Conservation (phyloP, 1,140 invertebrate genomes). For the Amyelois transitella region DNA sequence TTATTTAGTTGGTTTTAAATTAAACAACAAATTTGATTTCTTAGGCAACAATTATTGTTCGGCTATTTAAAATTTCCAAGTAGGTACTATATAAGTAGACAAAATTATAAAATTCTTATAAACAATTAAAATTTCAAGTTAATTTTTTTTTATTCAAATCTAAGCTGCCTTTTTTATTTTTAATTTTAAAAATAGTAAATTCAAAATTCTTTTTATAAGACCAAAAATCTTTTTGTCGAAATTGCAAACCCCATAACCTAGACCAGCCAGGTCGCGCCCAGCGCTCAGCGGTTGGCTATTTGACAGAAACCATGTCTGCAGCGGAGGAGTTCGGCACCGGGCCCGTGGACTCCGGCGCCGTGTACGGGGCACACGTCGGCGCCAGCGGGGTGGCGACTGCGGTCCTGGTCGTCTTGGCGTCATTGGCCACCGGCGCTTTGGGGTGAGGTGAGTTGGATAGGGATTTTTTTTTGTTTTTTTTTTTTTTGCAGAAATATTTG, state of each 20-base stretch:
- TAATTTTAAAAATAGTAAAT: background rate
- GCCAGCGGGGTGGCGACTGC: slow-evolving; percentile 56
- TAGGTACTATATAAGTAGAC: too few relatives aligned
- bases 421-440: slow-evolving; percentile 55
- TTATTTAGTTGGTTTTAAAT: too few relatives aligned
- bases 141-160: too few relatives aligned
- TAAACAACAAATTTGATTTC: too few relatives aligned
- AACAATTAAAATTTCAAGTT: too few relatives aligned
- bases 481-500: too few relatives aligned
- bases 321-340: slow-evolving; percentile 49
- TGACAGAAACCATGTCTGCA: slow-evolving; percentile 54
- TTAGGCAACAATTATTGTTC: too few relatives aligned
- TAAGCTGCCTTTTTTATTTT: background rate
- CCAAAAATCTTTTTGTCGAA: slow-evolving; percentile 7
- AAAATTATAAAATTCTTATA: too few relatives aligned
- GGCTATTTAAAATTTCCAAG: too few relatives aligned
- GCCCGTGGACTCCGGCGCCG: slow-evolving; percentile 26
- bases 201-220: background rate
- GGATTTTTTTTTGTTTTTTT: background rate
- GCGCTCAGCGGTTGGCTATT: slow-evolving; percentile 35
- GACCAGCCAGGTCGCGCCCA: slow-evolving; percentile 26
- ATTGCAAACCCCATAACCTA: slow-evolving; percentile 18
- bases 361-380: slow-evolving; percentile 44
- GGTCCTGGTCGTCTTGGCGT: slow-evolving; percentile 50
- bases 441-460: slow-evolving; percentile 61